Base-by-base conservation (phyloP, 2,888 invertebrate species). In the Pegoplata infirma region DNA sequence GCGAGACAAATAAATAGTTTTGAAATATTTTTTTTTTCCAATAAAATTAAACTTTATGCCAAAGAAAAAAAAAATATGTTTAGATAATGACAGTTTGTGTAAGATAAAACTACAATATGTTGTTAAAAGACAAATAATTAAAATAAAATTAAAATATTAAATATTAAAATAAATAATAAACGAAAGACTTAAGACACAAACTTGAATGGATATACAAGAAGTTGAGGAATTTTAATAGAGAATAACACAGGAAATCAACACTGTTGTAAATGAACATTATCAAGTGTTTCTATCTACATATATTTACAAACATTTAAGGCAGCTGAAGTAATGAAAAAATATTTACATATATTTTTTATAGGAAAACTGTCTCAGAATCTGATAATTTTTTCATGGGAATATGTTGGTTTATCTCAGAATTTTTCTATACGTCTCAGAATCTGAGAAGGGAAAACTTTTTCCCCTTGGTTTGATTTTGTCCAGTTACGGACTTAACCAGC, bases 151-250 rank as follows among this genome's bases (percentile, higher is more conserved):
- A 3, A n/a, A 40, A n/a, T 40, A 36, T 40, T 40, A 40, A 40
- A 40, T 40, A n/a, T n/a, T n/a, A n/a, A 5, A 25, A 6, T 5
- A 25, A 25, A 25, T 25, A 25, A 5, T 3, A 25, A 21, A 21
- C 23, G n/a, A 51, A 40, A 49, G 64, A 36, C 51, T 64, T 51
- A 51, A 51, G 40, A 14, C 16, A 49, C 36, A 32, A 21, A 51
- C 49, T 36, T 28, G 32, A 12, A 40, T n/a, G n/a, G 36, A 40
- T n/a, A n/a, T 4, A 40, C 36, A 40, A 4, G 4, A 40, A 40
- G 36, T 40, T 12, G 5, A n/a, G n/a, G 36, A 40, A 40, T 40
- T 40, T n/a, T 40, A 40, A 40, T 40, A 40, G n/a, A 5, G 5
- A 40, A 40, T 40, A 12, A 40, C 36, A 40, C 36, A 40, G 36